Percentiles rank a stretch among this genome's conserved stretches.
Evolutionary conservation across 2,113 vertebrate genomes (phyloP).

Genomic region (Piprites chloris): DNA sequence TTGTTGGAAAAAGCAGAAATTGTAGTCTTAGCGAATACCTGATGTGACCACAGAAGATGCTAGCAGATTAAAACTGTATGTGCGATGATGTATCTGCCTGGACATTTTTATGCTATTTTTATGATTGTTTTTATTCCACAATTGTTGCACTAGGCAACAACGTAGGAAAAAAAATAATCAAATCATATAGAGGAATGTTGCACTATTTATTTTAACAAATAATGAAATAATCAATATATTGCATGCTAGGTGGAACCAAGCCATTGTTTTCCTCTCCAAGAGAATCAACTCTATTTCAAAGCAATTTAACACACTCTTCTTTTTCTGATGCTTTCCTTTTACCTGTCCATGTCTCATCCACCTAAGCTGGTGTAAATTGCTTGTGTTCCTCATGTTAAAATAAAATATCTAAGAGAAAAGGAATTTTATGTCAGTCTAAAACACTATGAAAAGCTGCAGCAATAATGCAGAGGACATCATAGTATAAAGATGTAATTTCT

Average conservation of each 20-base stretch:
- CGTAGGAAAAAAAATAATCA: not conserved
- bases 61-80: not conserved
- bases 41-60: not conserved
- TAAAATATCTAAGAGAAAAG: not conserved
- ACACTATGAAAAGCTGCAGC: not conserved
- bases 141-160: not conserved
- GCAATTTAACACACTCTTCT: not conserved
- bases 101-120: not conserved
- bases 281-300: not conserved
- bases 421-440: not conserved
- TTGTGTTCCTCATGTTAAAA: not conserved
- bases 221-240: not conserved
- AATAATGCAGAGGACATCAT: not conserved
- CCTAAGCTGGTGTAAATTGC: not conserved
- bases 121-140: not conserved
- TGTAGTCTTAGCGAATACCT: constrained; percentile 15
- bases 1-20: constrained; percentile 11
- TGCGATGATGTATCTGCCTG: not conserved
- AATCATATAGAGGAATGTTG: not conserved
- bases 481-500: not conserved
- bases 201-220: not conserved
- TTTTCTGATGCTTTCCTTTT: not conserved
- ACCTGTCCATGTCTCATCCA: not conserved
- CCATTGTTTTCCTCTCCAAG: not conserved
- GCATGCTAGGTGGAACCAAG: not conserved